phyloP scores from a whole-genome alignment of 1,140 invertebrate species.

The Zaprionus vittiger region DNA sequence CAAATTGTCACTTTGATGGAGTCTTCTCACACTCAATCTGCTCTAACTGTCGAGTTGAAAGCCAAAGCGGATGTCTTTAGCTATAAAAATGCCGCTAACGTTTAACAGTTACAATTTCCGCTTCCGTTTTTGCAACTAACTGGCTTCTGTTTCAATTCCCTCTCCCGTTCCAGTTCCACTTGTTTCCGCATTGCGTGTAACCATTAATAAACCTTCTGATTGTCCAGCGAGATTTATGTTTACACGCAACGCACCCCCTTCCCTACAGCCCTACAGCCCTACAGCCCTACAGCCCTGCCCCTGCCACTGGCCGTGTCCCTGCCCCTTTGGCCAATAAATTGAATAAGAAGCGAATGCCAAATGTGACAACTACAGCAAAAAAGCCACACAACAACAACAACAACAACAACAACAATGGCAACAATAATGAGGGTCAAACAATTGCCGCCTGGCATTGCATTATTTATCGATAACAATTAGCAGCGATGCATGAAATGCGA shows the following conservation, averaged over 20 bases:
- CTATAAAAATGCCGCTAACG: slow-evolving; percentile 16
- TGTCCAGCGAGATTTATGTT: slow-evolving; percentile 29
- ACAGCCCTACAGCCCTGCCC: neutral
- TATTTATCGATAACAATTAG: slow-evolving; percentile 82
- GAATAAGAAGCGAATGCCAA: slow-evolving; percentile 43
- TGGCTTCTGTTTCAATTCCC: slow-evolving; percentile 13
- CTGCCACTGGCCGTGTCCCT: neutral
- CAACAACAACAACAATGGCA: slow-evolving; percentile 15
- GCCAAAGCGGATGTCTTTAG: neutral
- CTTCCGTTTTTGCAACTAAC: neutral
- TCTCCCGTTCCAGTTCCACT: neutral
- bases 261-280: neutral
- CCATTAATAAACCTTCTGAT: slow-evolving; percentile 45
- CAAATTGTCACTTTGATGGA: slow-evolving; percentile 51
- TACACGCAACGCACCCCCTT: slow-evolving; percentile 13
- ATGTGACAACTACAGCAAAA: slow-evolving; percentile 6
- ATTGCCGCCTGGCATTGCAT: slow-evolving; percentile 57
- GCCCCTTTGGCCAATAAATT: slow-evolving; percentile 51
- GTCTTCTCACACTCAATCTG: neutral
- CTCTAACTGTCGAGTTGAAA: neutral
- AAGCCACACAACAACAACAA: slow-evolving; percentile 4
- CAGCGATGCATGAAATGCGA: slow-evolving; percentile 80
- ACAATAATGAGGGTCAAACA: slow-evolving; percentile 2
- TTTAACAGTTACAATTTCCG: slow-evolving; percentile 32
- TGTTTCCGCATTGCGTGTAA: slow-evolving; percentile 32